phyloP scores from a whole-genome alignment of 2,797 vertebrate species.

The Falco peregrinus region DNA sequence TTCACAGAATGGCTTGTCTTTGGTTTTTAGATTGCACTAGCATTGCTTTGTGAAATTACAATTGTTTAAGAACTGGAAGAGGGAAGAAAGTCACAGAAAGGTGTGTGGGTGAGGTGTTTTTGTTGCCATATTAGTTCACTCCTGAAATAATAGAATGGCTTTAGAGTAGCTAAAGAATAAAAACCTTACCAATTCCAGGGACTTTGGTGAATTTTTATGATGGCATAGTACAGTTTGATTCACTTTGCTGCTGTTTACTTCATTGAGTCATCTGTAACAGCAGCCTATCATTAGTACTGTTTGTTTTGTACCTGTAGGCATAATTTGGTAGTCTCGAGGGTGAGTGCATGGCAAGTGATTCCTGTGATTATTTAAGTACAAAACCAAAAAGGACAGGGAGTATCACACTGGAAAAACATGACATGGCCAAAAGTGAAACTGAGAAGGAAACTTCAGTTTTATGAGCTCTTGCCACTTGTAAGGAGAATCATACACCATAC shows the following conservation, averaged over 20 bases:
- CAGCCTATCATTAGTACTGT: rapidly evolving
- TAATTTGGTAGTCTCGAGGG: background rate
- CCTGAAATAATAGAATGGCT: background rate
- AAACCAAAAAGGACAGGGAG: rapidly evolving
- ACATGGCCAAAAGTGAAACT: background rate
- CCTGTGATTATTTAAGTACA: background rate
- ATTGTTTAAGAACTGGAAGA: background rate
- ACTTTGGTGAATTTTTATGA: background rate
- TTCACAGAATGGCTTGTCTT: background rate
- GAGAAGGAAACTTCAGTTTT: background rate
- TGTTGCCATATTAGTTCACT: background rate
- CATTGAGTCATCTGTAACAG: rapidly evolving
- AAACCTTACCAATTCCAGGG: background rate
- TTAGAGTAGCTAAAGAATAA: background rate
- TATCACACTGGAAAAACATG: background rate
- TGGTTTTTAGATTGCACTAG: background rate
- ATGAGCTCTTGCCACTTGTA: background rate
- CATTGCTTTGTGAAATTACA: background rate
- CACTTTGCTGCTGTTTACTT: background rate
- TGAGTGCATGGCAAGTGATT: background rate
- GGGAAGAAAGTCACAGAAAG: background rate
- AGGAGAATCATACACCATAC: no score
- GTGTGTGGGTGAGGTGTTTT: background rate
- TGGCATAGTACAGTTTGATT: background rate
- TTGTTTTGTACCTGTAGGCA: background rate